Evolutionary conservation across 2,888 invertebrate species (phyloP), one percentile per base, ranked within the genome.

Genomic region (Tipula helvola): DNA sequence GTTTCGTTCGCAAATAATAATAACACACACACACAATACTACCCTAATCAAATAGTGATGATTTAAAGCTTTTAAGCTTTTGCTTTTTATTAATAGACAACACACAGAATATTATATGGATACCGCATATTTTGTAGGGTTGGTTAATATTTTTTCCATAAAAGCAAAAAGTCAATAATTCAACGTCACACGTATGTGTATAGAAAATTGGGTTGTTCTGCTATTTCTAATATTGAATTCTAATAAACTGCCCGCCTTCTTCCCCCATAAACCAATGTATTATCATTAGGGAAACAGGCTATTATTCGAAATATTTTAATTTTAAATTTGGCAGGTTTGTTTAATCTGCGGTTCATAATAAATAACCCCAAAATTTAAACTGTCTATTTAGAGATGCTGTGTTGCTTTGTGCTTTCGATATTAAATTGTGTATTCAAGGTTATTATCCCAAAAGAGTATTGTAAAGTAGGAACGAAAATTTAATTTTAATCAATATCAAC

Each of bases 1-100:
- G 71, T 71, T 71, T 28, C 28, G 71, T 71, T 71, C 8, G 71
- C 71, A 71, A 71, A 71, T 71, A 71, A 28, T 71, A 71, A 28
- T 71, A 71, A 71, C 28, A 28, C 28, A 28, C 28, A 71, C 71
- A 71, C 3, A 18, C 10, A 71, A 71, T 71, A 71, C 71, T 71
- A 71, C 71, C 71, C 71, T 71, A 71, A 71, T 71, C 71, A 71
- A 71, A 71, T 71, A 71, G 71, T 71, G 71, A 71, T 71, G 71
- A 71, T 71, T 71, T 71, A 71, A 71, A 71, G 71, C 71, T 71
- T 71, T 71, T 71, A 71, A 71, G 71, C 71, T 71, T 71, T 44
- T 52, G 2, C 2, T 16, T 71, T 71, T 71, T 71, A 71, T 71
- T 71, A 71, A 28, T 71, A 71, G 71, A 71, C 71, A 71, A 71